phyloP scores from a whole-genome alignment of 1,140 invertebrate genomes.

The Drosophila repletoides region DNA sequence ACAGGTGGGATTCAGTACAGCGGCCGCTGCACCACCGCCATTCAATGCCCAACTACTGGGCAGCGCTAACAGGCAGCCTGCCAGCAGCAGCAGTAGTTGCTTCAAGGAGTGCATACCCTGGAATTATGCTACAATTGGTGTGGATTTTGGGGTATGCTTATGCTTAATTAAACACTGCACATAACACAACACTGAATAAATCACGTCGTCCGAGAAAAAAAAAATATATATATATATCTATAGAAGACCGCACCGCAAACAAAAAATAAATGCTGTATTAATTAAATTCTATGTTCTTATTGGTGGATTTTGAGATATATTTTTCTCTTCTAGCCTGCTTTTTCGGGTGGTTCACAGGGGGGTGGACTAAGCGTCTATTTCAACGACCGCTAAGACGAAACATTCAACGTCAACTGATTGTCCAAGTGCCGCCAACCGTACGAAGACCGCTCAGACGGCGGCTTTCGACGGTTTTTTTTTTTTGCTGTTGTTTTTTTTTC shows the following conservation, averaged over 20 bases:
- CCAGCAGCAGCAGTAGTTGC: constrained; percentile 5
- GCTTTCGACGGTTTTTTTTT: constrained; percentile 18
- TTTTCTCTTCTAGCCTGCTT: background rate
- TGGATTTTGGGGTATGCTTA: too few relatives aligned
- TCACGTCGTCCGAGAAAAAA: background rate
- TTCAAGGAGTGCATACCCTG: too few relatives aligned
- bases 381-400: constrained; percentile 76
- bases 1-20: constrained; percentile 62
- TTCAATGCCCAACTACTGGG: constrained; percentile 37
- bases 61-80: background rate
- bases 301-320: background rate
- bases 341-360: background rate
- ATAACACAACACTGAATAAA: background rate
- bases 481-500: too few relatives aligned
- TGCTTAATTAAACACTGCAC: too few relatives aligned
- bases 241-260: too few relatives aligned
- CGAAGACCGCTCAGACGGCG: constrained; percentile 67
- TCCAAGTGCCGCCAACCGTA: constrained; percentile 68
- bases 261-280: too few relatives aligned
- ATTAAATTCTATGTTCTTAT: background rate
- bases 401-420: constrained; percentile 81
- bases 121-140: too few relatives aligned
- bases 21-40: constrained; percentile 20
- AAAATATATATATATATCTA: too few relatives aligned
- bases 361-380: constrained; percentile 40